Conservation (phyloP, 2,113 vertebrate genomes). For the Brachirus orientalis region DNA sequence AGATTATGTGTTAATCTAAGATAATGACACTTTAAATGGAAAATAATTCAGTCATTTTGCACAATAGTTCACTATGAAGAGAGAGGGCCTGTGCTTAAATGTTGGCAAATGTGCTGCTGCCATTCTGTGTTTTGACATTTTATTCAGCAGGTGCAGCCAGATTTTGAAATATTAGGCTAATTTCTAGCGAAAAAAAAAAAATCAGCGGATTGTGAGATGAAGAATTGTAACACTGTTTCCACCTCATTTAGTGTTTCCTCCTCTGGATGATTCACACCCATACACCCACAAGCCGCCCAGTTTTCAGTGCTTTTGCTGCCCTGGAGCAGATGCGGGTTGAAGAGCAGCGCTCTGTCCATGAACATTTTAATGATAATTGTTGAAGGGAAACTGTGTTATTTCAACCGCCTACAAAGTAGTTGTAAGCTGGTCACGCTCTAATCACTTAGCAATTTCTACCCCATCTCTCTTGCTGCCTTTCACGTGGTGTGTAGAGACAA, state of each 20-base stretch:
- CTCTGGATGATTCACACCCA: slow-evolving; percentile 25
- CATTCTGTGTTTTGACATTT: too few species aligned
- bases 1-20: too few species aligned
- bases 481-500: slow-evolving; percentile 20
- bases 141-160: background rate
- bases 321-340: background rate
- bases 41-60: too few species aligned
- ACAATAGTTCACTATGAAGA: too few species aligned
- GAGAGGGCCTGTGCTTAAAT: background rate
- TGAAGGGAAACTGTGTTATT: slow-evolving; percentile 30
- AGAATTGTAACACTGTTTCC: slow-evolving; percentile 43
- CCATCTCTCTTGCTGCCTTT: background rate
- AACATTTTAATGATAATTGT: slow-evolving; percentile 55
- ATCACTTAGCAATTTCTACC: background rate
- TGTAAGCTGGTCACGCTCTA: slow-evolving; percentile 16
- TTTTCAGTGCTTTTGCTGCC: slow-evolving; percentile 14
- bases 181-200: background rate
- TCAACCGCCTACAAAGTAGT: slow-evolving; percentile 21
- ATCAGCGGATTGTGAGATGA: too few species aligned
- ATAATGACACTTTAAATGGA: background rate
- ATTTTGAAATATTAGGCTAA: slow-evolving; percentile 14
- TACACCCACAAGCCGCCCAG: slow-evolving; percentile 23
- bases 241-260: slow-evolving; percentile 34
- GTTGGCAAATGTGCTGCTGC: too few species aligned
- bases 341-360: background rate